A percentile compares a stretch with the other conserved stretches of the same genome.
These are phyloP conservation scores for Chamaetylas fuelleborni DNA, from an alignment of 2,113 vertebrate genomes.

Conservation along the genomic window DNA sequence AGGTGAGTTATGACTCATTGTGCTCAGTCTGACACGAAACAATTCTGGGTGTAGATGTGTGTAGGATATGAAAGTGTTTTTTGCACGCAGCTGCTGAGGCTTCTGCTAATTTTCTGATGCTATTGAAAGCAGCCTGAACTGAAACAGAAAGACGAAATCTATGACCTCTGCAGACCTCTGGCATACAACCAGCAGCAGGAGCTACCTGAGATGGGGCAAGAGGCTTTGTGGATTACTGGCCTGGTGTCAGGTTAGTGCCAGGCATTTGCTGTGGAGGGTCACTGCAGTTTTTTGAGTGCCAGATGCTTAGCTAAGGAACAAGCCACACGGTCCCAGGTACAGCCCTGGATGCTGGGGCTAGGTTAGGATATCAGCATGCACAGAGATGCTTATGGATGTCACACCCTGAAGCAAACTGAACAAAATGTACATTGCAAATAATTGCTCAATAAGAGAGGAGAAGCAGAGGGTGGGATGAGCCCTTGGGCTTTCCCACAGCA, in stretches of 20 bases:
- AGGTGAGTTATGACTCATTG: slow-evolving; percentile 12
- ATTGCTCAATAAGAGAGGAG: background rate
- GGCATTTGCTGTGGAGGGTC: background rate
- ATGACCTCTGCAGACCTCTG: background rate
- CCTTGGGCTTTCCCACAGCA: background rate
- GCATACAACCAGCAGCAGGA: background rate
- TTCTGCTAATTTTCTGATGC: background rate
- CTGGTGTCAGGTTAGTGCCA: background rate
- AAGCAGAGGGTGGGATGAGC: background rate
- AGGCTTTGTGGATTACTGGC: background rate
- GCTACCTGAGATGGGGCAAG: background rate
- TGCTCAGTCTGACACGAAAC: background rate
- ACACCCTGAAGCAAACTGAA: background rate
- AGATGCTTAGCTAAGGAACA: background rate
- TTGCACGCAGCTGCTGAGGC: background rate
- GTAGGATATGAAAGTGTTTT: background rate
- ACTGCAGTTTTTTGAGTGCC: background rate
- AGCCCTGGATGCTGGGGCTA: background rate
- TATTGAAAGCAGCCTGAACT: background rate
- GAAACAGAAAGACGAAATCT: background rate
- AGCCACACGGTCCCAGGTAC: background rate
- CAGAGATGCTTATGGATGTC: background rate
- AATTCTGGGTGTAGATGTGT: background rate
- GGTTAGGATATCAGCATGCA: background rate
- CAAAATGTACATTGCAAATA: background rate